phyloP scores from a whole-genome alignment of 2,888 invertebrate species.

The Sarcophaga caerulescens region DNA sequence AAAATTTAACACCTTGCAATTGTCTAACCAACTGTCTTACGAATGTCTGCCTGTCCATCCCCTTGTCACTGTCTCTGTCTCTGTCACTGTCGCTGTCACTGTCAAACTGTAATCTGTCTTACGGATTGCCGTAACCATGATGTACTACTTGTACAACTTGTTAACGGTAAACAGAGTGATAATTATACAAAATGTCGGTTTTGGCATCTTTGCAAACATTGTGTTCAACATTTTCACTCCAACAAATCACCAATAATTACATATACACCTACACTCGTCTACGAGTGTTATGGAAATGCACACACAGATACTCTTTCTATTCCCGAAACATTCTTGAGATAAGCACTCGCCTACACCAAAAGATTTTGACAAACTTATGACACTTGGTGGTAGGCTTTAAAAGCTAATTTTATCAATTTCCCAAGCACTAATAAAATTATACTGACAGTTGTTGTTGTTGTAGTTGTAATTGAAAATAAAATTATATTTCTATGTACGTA shows the following conservation, averaged over 20 bases:
- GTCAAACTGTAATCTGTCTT: conserved; percentile 36
- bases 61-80: not conserved
- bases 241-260: not conserved
- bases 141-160: conserved; percentile 21
- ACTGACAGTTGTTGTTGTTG: too few species aligned
- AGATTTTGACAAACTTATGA: conserved; percentile 56
- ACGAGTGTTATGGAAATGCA: not conserved
- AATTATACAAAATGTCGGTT: conserved; percentile 41
- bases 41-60: not conserved
- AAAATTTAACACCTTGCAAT: not conserved
- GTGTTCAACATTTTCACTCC: conserved; percentile 2
- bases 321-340: not conserved
- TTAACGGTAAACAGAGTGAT: conserved; percentile 41
- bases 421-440: not conserved
- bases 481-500: not conserved
- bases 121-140: not conserved
- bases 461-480: too few species aligned
- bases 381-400: conserved; percentile 61
- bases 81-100: conserved; percentile 7
- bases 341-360: conserved; percentile 15
- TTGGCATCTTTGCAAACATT: conserved; percentile 3
- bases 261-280: not conserved
- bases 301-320: too few species aligned
- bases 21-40: not conserved
- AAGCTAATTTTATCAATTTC: conserved; percentile 64